Evolutionary conservation across 2,888 invertebrate genomes (phyloP), one percentile per base, ranked within the genome.

Genomic region (Nemurella pictetii): DNA sequence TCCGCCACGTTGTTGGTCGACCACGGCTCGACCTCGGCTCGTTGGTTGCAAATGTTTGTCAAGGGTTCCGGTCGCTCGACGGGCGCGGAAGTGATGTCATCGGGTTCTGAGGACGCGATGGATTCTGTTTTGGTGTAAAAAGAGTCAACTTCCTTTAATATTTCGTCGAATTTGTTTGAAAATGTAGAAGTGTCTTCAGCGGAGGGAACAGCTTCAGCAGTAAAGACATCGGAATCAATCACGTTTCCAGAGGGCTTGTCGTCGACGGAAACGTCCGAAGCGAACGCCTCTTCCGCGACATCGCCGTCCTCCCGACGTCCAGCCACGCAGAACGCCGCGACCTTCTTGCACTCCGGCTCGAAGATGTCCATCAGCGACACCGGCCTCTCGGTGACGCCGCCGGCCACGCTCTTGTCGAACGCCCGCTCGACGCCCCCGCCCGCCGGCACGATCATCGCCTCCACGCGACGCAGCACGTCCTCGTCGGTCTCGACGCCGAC

Each of bases 321-420:
- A 27, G 55, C 9, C 2, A 75, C 75, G 5, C 27, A 27, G 75
- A 27, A 75, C 27, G 27, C 26, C 28, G 75, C 26, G 12, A 9
- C 15, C 75, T 75, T 75, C 26, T 75, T 75, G 28, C 75, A 75
- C 28, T 26, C 75, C 75, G 75, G 75, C 27, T 75, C 75, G 75
- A 75, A 75, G 78, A 78, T 78, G 78, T 78, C 78, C 28, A 29
- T 29, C 5, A 78, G 28, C 28, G 78, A 78, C 5, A 78, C 78
- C 28, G 30, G 0, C n/a, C 78, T 27, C 26, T 75, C 75, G 2
- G 75, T 26, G 28, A 1, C 75, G 4, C 15, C 12, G 4, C 15
- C 12, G 4, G 7, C 2, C 26, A 75, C 2, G 25, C 9, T 75
- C 75, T 27, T 75, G 75, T 27, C 75, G 26, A 75, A 75, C 28